Evolutionary conservation across 2,888 invertebrate genomes (phyloP).

Genomic region (Chymomyza procnemis): DNA sequence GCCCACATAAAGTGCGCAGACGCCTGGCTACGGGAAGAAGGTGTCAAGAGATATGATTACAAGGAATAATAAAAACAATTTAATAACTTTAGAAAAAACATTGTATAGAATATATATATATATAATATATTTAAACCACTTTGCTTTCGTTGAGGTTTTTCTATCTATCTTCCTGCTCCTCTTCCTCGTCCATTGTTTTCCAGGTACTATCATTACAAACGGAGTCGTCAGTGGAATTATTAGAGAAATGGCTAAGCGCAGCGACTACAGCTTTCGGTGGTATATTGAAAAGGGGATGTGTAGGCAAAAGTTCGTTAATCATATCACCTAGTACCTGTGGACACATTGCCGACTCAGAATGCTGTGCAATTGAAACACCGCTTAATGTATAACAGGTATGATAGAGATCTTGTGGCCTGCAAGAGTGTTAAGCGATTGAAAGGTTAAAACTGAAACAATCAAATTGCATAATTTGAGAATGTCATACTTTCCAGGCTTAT

Average conservation of each 20-base stretch:
- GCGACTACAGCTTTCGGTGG: conserved; percentile 83
- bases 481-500: conserved; percentile 96
- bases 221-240: conserved; percentile 27
- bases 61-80: not conserved
- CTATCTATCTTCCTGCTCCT: conserved; percentile 11
- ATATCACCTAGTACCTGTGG: conserved; percentile 83
- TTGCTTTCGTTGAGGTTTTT: not conserved
- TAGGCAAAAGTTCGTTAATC: conserved; percentile 85
- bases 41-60: not conserved
- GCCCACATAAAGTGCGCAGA: not conserved
- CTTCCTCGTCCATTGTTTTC: not conserved
- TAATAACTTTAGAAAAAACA: conserved; percentile 21
- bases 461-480: not conserved
- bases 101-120: too few species aligned
- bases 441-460: too few species aligned
- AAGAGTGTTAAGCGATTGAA: conserved; percentile 51
- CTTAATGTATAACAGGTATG: conserved; percentile 98
- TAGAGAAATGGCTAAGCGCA: conserved; percentile 79
- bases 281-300: conserved; percentile 91
- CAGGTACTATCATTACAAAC: conserved; percentile 28
- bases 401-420: conserved; percentile 92
- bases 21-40: not conserved
- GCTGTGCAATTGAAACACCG: conserved; percentile 95
- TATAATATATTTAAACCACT: conserved; percentile 29
- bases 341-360: conserved; percentile 79